These are phyloP conservation scores for Nyctalus aviator DNA, from an alignment of 2,797 vertebrate genomes.

Conservation along the genomic window DNA sequence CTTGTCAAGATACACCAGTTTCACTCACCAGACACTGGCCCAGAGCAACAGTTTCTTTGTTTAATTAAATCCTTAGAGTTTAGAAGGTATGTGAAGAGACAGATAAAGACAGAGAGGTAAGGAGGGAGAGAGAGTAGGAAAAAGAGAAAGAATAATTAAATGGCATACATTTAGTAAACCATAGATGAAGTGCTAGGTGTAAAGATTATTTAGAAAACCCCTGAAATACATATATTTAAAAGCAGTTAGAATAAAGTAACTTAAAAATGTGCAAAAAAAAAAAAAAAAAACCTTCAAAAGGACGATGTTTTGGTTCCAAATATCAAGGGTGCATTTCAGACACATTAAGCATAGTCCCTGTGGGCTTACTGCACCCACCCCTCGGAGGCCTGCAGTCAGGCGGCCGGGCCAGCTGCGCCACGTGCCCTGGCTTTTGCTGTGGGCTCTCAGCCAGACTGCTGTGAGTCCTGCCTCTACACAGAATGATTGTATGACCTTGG, in stretches of 20 bases:
- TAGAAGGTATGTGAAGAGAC: neutral
- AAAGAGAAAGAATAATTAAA: neutral
- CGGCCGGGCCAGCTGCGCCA: neutral
- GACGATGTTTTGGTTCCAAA: neutral
- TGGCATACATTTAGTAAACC: neutral
- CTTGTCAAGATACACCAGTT: constrained; percentile 46
- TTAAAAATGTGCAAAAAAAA: neutral
- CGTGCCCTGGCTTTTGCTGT: neutral
- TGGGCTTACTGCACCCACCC: neutral
- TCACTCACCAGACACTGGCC: neutral
- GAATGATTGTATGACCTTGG: neutral
- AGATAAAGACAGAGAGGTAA: neutral
- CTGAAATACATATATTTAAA: neutral
- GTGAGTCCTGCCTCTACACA: neutral
- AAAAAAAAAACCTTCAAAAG: neutral
- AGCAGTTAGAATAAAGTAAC: neutral
- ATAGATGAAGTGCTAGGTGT: neutral
- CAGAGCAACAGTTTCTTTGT: neutral
- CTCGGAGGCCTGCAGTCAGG: neutral
- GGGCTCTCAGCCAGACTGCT: neutral
- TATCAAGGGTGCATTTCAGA: neutral
- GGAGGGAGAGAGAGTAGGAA: neutral
- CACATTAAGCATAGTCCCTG: neutral
- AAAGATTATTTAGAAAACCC: neutral
- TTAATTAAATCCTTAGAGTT: neutral